Evolutionary conservation across 2,797 vertebrate genomes (phyloP), one percentile per base, ranked within the genome.

Genomic region (Threskiornis aethiopicus): DNA sequence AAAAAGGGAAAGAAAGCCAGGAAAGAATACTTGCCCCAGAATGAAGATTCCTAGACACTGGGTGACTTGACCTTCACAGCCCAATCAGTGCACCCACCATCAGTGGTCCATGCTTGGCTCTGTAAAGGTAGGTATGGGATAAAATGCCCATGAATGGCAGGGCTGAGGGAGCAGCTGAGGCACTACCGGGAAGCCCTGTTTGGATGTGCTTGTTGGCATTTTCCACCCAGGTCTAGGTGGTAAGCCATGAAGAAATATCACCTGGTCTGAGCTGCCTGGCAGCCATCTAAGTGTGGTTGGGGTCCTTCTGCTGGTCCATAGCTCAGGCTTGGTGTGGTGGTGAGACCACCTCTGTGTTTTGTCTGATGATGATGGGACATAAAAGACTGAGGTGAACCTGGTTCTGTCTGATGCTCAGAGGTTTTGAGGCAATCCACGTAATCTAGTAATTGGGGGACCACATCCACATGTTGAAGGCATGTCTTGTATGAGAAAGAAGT

Each of bases 61-160:
- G 3, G 7, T 79, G 54, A 11, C 15, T 39, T 26, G 67, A 58
- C 10, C 65, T 65, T 70, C 47, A 22, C 61, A 31, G 7, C 26
- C 29, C 57, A 13, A 42, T 4, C 9, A 8, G 31, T 8, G 12
- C 5, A 11, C 15, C 16, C 39, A 21, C 44, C 7, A 1, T 7
- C 58, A 14, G 0, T 0, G 16, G 57, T 35, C 51, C 35, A 4
- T 3, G 25, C 22, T 64, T 58, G 61, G 7, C 57, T 67, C 57
- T 64, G 33, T 11, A 3, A 31, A 62, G n/a, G 31, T 5, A 39
- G 41, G 3, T 5, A 2, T 11, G 54, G 33, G 52, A n/a, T 78
- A 59, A 19, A 67, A 86, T 0, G 1, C 16, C 16, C 0, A 0
- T 2, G 57, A 35, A 14, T 11, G 19, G 37, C 25, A 39, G 12